Conservation (phyloP, 2,888 invertebrate genomes). For the Pantelozetes paolii region DNA sequence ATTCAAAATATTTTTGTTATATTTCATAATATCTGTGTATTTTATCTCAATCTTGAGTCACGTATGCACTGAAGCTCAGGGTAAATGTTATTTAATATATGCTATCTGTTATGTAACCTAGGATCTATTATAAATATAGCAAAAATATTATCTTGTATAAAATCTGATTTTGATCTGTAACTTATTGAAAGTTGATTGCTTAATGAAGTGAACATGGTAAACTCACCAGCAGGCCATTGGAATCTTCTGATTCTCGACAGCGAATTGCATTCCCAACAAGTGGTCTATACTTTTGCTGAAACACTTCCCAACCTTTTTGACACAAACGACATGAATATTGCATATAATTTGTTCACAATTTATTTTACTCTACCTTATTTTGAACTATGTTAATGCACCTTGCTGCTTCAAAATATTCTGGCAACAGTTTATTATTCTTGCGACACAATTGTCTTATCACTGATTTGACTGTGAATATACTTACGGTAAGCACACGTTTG, state of each 20-base stretch:
- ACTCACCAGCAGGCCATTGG: constrained; percentile 25
- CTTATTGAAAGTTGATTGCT: background rate
- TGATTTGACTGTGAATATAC: constrained; percentile 14
- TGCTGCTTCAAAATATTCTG: constrained; percentile 18
- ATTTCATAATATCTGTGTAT: too few species aligned
- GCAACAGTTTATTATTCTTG: constrained; percentile 10
- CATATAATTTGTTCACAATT: background rate
- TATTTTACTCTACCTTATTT: constrained; percentile 14
- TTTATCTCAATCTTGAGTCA: too few species aligned
- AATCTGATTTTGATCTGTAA: too few species aligned
- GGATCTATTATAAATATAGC: too few species aligned
- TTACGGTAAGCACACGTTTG: constrained; percentile 16
- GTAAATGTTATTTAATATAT: too few species aligned
- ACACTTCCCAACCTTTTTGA: constrained; percentile 7
- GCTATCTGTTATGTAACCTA: too few species aligned
- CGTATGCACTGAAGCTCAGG: too few species aligned
- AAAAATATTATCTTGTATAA: too few species aligned
- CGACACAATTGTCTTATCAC: constrained; percentile 9
- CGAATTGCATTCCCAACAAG: constrained; percentile 22
- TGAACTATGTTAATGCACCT: constrained; percentile 17
- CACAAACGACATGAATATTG: background rate
- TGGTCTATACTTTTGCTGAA: constrained; percentile 25
- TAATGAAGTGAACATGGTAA: background rate
- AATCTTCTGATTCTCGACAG: constrained; percentile 7
- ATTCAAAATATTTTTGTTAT: too few species aligned